Conservation (phyloP, 2,797 vertebrate species). For the Myotis findleyi region DNA sequence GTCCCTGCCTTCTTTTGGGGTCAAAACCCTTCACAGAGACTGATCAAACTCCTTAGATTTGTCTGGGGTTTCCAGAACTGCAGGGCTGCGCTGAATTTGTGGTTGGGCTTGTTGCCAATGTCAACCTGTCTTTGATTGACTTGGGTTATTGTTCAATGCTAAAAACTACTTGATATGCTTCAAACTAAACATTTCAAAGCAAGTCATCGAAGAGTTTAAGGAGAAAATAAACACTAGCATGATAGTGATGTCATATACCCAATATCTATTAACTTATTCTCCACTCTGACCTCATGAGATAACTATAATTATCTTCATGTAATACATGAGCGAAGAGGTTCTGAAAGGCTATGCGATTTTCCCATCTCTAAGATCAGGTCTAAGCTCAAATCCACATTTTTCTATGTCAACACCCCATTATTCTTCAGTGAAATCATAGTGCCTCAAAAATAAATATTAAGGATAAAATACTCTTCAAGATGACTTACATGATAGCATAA, state of each 20-base stretch:
- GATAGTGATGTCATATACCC: neutral
- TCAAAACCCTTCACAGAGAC: neutral
- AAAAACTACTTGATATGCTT: neutral
- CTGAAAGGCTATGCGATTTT: neutral
- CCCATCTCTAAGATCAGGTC: neutral
- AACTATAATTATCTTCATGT: neutral
- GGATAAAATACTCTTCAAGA: neutral
- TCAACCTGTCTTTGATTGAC: neutral
- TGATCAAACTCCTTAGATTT: neutral
- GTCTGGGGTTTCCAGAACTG: neutral
- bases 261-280: neutral
- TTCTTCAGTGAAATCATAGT: neutral
- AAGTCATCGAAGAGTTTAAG: neutral
- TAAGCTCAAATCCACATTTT: neutral
- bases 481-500: neutral
- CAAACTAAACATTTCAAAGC: neutral
- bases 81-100: neutral
- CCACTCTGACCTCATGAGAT: neutral
- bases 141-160: neutral
- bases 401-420: neutral
- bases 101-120: neutral
- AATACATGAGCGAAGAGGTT: neutral
- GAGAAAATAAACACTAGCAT: neutral
- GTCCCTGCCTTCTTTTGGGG: neutral
- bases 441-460: conserved; percentile 34